These are phyloP conservation scores for Achlya flavicornis DNA, from an alignment of 2,888 invertebrate genomes.

Conservation along the genomic window DNA sequence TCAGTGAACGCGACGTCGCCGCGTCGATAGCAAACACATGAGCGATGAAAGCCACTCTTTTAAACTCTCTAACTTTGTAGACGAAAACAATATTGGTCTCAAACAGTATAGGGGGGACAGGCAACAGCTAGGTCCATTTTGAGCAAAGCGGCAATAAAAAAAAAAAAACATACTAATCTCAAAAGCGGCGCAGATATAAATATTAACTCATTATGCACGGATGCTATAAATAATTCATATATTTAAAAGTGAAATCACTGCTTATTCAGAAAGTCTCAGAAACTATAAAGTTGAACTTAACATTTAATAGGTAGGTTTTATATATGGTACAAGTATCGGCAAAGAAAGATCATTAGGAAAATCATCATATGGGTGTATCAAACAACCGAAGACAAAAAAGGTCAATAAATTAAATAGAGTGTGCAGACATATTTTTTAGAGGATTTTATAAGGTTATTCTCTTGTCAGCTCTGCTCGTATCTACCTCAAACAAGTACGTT, in stretches of 20 bases:
- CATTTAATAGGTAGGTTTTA: too few species aligned
- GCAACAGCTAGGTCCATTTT: not conserved
- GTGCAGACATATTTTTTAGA: not conserved
- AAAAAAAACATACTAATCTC: not conserved
- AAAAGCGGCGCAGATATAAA: too few species aligned
- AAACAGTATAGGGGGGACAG: not conserved
- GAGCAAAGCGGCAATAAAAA: not conserved
- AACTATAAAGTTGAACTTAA: too few species aligned
- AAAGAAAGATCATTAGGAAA: too few species aligned
- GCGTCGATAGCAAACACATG: conserved; percentile 31
- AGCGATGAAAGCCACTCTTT: not conserved
- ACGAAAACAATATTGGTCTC: conserved; percentile 2
- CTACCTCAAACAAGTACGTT: not conserved
- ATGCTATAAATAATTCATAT: not conserved
- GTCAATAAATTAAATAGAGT: too few species aligned
- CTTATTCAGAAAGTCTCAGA: too few species aligned
- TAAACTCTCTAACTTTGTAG: not conserved
- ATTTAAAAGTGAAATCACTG: too few species aligned
- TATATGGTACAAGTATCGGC: too few species aligned
- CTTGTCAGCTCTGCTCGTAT: not conserved
- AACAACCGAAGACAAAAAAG: too few species aligned
- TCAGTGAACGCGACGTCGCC: conserved; percentile 29
- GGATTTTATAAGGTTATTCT: not conserved
- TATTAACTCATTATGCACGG: too few species aligned
- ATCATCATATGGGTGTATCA: too few species aligned